Percentiles rank a stretch among this genome's conserved stretches.
Evolutionary conservation across 1,140 invertebrate species (phyloP).

Genomic region (Cryptotermes secundus): DNA sequence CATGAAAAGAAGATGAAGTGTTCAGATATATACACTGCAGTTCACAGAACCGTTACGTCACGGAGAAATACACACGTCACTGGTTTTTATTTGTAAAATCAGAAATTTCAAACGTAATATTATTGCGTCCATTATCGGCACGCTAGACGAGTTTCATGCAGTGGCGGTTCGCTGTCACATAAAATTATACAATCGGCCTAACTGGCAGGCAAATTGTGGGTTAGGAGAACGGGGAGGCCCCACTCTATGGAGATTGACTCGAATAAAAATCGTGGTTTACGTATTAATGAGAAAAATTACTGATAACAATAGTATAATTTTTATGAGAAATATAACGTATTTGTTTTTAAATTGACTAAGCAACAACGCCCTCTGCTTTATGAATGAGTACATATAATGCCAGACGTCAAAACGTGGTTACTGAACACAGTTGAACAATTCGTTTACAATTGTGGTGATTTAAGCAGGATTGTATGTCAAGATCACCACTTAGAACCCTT

Average conservation of each 20-base stretch:
- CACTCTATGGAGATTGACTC: neutral
- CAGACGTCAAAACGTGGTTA: neutral
- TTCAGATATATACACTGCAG: neutral
- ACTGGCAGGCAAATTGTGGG: neutral
- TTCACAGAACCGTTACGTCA: neutral
- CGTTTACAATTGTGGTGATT: too few relatives aligned
- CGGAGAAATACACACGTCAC: neutral
- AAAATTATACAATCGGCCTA: neutral
- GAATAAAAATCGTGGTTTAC: neutral
- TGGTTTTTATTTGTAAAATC: neutral
- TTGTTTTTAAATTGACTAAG: neutral
- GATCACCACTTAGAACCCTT: too few relatives aligned
- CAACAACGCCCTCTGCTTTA: neutral
- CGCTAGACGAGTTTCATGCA: neutral
- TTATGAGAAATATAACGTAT: neutral
- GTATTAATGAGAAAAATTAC: neutral
- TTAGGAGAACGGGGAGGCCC: neutral
- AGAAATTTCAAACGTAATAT: neutral
- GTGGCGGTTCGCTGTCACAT: neutral
- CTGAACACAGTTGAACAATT: too few relatives aligned
- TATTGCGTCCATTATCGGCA: neutral
- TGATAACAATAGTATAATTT: neutral
- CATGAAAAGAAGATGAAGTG: neutral
- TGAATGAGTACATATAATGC: neutral
- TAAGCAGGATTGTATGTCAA: too few relatives aligned